phyloP scores from a whole-genome alignment of 1,140 invertebrate species.

The Drosophila bipectinata region DNA sequence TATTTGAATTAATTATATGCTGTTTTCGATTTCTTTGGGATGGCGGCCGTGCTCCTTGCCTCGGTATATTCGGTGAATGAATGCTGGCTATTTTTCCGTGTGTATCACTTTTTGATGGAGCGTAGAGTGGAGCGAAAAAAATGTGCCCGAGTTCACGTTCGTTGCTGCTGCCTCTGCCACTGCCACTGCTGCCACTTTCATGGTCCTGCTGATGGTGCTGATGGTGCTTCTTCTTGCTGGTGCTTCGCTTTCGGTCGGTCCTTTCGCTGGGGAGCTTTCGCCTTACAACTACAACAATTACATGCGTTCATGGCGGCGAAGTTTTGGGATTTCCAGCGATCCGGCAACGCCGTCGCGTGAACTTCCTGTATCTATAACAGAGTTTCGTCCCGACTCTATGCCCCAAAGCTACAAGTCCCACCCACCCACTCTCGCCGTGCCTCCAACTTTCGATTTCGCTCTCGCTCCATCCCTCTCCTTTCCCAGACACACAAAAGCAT shows the following conservation, averaged over 20 bases:
- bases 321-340: slow-evolving; percentile 10
- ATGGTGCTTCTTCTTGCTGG: slow-evolving; percentile 7
- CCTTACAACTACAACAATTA: slow-evolving; percentile 53
- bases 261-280: slow-evolving; percentile 56
- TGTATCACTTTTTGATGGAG: slow-evolving; percentile 70
- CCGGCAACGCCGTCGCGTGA: slow-evolving; percentile 58
- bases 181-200: slow-evolving; percentile 25
- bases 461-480: slow-evolving; percentile 16
- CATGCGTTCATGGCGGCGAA: slow-evolving; percentile 31
- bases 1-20: slow-evolving; percentile 5
- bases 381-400: slow-evolving; percentile 31
- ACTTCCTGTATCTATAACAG: slow-evolving; percentile 75
- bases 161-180: slow-evolving; percentile 41
- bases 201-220: slow-evolving; percentile 10
- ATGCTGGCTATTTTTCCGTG: slow-evolving; percentile 78
- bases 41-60: slow-evolving; percentile 52
- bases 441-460: slow-evolving; percentile 36
- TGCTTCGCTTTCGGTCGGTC: slow-evolving; percentile 18
- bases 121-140: slow-evolving; percentile 46
- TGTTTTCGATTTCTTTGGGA: slow-evolving; percentile 11
- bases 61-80: slow-evolving; percentile 73
- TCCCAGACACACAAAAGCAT: slow-evolving; percentile 6
- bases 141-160: slow-evolving; percentile 40
- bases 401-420: slow-evolving; percentile 63
- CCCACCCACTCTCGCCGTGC: slow-evolving; percentile 4